These are phyloP conservation scores for Steinernema carpocapsae DNA, from an alignment of 2,888 invertebrate species.

Conservation along the genomic window DNA sequence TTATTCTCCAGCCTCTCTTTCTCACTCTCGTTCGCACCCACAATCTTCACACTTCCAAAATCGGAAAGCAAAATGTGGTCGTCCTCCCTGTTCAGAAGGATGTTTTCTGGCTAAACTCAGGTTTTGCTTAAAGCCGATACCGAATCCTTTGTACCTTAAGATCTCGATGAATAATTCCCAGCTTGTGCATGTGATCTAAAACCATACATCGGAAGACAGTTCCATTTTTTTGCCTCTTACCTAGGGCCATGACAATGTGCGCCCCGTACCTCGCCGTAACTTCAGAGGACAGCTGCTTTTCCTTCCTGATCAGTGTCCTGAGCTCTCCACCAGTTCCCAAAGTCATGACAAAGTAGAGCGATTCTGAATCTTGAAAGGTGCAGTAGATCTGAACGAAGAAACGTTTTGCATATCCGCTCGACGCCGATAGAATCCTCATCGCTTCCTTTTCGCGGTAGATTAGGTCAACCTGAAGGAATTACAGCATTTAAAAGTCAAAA, in stretches of 20 bases:
- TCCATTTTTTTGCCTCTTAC: slow-evolving; percentile 72
- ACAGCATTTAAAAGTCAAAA: slow-evolving; percentile 83
- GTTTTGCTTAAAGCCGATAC: slow-evolving; percentile 71
- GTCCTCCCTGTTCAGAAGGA: slow-evolving; percentile 90
- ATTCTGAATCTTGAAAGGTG: slow-evolving; percentile 91
- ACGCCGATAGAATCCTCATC: slow-evolving; percentile 77
- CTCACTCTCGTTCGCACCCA: slow-evolving; percentile 40
- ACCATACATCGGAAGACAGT: slow-evolving; percentile 19
- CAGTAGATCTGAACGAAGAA: slow-evolving; percentile 92
- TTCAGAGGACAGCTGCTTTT: slow-evolving; percentile 69
- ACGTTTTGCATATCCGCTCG: slow-evolving; percentile 72
- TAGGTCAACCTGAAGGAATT: slow-evolving; percentile 45
- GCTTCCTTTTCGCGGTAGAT: slow-evolving; percentile 55
- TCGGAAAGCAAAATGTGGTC: slow-evolving; percentile 96
- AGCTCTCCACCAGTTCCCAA: slow-evolving; percentile 93
- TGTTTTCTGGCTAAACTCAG: slow-evolving; percentile 96
- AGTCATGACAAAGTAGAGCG: slow-evolving; percentile 93
- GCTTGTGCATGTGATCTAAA: slow-evolving; percentile 59
- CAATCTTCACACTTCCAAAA: slow-evolving; percentile 84
- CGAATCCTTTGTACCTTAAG: slow-evolving; percentile 46
- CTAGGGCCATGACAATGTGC: slow-evolving; percentile 87
- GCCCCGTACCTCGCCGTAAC: slow-evolving; percentile 85
- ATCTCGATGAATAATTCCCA: slow-evolving; percentile 62
- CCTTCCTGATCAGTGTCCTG: slow-evolving; percentile 44
- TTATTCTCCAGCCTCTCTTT: neutral